Percentiles rank a stretch among this genome's conserved stretches.
Evolutionary conservation across 2,797 vertebrate genomes (phyloP).

Genomic region (Sitta carolinensis): DNA sequence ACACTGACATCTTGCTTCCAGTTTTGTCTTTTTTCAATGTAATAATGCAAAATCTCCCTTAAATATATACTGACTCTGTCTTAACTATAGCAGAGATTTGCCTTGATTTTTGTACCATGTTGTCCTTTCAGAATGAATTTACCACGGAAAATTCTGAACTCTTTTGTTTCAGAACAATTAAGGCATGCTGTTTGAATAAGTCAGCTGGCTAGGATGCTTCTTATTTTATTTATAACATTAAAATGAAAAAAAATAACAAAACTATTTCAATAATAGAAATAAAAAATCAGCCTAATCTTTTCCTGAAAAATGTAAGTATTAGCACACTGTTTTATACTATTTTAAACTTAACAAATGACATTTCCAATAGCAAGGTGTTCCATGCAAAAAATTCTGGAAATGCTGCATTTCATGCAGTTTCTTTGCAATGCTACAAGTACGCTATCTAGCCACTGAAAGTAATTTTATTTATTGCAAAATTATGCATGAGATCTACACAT

Average conservation of each 20-base stretch:
- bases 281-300: background rate
- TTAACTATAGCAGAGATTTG: background rate
- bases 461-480: background rate
- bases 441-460: background rate
- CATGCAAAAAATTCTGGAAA: background rate
- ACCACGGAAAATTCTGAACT: background rate
- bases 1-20: background rate
- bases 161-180: background rate
- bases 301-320: background rate
- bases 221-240: background rate
- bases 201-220: background rate
- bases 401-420: background rate
- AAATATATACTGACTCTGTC: conserved; percentile 21
- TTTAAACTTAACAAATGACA: background rate
- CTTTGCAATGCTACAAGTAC: background rate
- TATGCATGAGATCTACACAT: background rate
- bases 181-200: background rate
- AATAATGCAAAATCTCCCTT: background rate
- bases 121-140: background rate
- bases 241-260: background rate
- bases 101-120: background rate
- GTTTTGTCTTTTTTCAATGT: conserved; percentile 21
- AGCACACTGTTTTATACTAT: background rate
- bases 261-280: background rate
- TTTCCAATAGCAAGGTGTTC: background rate